phyloP scores from a whole-genome alignment of 2,113 vertebrate genomes.

The Strigops habroptila region DNA sequence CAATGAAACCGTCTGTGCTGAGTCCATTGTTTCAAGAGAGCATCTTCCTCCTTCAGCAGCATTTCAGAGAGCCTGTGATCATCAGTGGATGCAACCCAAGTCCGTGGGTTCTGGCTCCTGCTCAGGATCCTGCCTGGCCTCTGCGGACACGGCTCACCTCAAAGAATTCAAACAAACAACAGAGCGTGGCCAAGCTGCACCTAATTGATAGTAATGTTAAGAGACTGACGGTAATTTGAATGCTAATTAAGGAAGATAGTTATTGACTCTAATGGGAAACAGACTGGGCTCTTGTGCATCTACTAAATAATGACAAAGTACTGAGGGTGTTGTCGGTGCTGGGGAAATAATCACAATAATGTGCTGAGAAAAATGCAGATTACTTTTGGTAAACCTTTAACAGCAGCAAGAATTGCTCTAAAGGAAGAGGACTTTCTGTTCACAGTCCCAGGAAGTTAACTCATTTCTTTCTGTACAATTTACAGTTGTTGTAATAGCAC shows the following conservation, averaged over 20 bases:
- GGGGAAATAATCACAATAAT: not conserved
- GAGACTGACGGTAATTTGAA: not conserved
- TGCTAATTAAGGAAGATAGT: slow-evolving; percentile 17
- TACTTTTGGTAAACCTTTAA: not conserved
- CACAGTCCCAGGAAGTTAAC: not conserved
- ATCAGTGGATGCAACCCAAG: not conserved
- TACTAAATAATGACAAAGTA: slow-evolving; percentile 6
- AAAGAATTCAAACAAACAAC: not conserved
- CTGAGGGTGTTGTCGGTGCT: not conserved
- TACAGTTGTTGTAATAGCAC: not conserved
- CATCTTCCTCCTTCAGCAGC: not conserved
- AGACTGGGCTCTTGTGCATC: not conserved
- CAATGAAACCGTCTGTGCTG: not conserved
- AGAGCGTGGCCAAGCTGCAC: rapidly evolving
- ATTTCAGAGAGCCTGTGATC: not conserved
- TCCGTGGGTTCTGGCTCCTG: not conserved
- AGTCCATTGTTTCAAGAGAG: rapidly evolving
- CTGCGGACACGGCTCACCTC: not conserved
- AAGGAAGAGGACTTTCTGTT: not conserved
- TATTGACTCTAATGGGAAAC: slow-evolving; percentile 35
- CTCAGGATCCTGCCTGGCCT: not conserved
- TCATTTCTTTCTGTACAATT: not conserved
- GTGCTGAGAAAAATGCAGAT: not conserved
- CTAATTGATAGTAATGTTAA: slow-evolving; percentile 13
- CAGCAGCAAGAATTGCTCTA: not conserved